A percentile compares a stretch with the other conserved stretches of the same genome.
Conservation (phyloP, 2,113 vertebrate genomes). For the Cheirogaleus medius region DNA sequence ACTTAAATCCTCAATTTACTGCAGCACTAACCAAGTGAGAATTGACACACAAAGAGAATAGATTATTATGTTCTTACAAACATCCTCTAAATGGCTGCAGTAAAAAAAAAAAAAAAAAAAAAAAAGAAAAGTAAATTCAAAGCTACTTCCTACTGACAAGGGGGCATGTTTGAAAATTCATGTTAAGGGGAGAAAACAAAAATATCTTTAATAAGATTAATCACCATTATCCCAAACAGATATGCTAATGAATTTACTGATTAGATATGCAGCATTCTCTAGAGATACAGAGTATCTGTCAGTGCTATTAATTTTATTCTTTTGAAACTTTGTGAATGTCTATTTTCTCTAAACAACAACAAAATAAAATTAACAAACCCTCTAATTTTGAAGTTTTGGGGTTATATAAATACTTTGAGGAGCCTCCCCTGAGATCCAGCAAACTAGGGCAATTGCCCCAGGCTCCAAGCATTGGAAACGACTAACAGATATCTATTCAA, state of each 20-base stretch:
- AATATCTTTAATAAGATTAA: constrained; percentile 44
- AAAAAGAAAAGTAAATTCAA: background rate
- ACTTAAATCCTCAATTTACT: constrained; percentile 70
- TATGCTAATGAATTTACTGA: background rate
- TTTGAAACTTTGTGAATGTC: background rate
- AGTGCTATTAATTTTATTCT: background rate
- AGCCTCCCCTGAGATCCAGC: background rate
- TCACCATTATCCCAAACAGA: background rate
- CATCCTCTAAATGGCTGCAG: background rate
- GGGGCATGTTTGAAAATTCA: background rate
- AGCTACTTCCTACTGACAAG: background rate
- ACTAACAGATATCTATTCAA: background rate
- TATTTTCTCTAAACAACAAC: background rate
- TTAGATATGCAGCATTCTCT: background rate
- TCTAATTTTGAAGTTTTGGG: constrained; percentile 16
- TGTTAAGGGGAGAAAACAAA: constrained; percentile 30
- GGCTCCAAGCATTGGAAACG: background rate
- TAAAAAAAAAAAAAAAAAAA: background rate
- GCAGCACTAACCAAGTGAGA: constrained; percentile 55
- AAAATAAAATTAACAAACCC: background rate
- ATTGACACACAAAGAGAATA: constrained; percentile 56
- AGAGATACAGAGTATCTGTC: background rate
- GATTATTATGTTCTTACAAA: constrained; percentile 37
- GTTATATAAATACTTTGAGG: background rate
- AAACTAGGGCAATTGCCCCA: background rate